Base-by-base conservation (phyloP, 2,797 vertebrate genomes). In the Rhynchotus rufescens region DNA sequence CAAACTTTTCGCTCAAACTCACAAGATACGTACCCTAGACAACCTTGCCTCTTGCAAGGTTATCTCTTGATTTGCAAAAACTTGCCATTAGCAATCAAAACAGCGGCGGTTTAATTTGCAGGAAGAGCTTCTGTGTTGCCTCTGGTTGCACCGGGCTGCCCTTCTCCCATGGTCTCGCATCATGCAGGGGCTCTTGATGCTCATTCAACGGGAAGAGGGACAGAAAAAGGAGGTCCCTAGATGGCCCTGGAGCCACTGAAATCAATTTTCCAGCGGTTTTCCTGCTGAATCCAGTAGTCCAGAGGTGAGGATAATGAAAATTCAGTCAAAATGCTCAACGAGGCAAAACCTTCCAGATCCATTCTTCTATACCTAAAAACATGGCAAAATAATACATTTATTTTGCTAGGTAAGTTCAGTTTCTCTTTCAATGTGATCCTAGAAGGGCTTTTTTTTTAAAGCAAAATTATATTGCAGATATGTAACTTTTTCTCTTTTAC, bases 331-430 rank as follows among this genome's bases (percentile, higher is more conserved):
- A 90, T 65, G 26, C 96, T 76, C 81, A 92, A 69, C 17, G 65
- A 86, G 38, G 32, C 59, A 86, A 93, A 64, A 61, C 5, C 25
- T 84, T 71, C 67, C 84, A 65, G 56, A 80, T 66, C 8, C 23
- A 59, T 12, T 89, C 68, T 36, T 74, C 56, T 59, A 30, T 44
- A 92, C 19, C 79, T 84, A 86, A 90, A 96, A 76, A 52, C 52
- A 47, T 38, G 79, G 80, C 64, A 94, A 61, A 87, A 93, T 68
- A 84, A 90, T 20, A 75, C 20, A 88, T 44, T 67, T 73, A 28
- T 87, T 92, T 94, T 91, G 83, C 82, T 90, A 40, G 62, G 52
- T 94, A 83, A 94, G 59, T 91, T 95, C 74, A 54, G 51, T 3
- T 4, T 90, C 59, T 89, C 91, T 96, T 92, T 95, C 92, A 85